Conservation (phyloP, 2,888 invertebrate species). For the Campoletis raptor region DNA sequence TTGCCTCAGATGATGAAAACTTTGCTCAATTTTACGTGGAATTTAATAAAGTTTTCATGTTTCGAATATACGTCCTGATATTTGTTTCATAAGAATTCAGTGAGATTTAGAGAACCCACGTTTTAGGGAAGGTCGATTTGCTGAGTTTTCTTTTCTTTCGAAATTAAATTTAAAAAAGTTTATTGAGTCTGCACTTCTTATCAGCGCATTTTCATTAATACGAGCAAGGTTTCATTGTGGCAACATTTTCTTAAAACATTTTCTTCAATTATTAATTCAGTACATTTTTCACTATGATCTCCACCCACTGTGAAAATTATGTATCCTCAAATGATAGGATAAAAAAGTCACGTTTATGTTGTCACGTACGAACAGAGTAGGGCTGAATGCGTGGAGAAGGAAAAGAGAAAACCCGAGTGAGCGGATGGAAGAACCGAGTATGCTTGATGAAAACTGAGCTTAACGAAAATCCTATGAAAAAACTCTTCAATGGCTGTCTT, state of each 20-base stretch:
- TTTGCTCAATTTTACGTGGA: neutral
- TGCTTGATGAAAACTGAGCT: constrained; percentile 57
- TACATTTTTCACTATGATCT: neutral
- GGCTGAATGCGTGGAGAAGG: constrained; percentile 5
- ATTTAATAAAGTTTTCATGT: neutral
- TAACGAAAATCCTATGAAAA: constrained; percentile 46
- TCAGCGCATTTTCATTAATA: neutral
- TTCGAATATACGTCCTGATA: neutral
- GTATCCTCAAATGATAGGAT: neutral
- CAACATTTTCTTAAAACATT: neutral
- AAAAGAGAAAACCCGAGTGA: constrained; percentile 17
- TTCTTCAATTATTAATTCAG: neutral
- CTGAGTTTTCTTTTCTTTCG: neutral
- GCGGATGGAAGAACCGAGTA: constrained; percentile 19
- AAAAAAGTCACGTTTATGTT: neutral
- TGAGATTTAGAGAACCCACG: neutral
- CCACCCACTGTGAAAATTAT: neutral
- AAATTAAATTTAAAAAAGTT: neutral
- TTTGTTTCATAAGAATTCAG: neutral
- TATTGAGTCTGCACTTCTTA: neutral
- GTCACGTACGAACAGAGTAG: neutral
- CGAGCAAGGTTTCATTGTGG: neutral
- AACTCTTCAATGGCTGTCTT: constrained; percentile 54
- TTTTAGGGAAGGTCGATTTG: neutral
- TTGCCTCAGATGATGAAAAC: neutral